Evolutionary conservation across 2,113 vertebrate species (phyloP).

Genomic region (Emydocephalus ijimae): DNA sequence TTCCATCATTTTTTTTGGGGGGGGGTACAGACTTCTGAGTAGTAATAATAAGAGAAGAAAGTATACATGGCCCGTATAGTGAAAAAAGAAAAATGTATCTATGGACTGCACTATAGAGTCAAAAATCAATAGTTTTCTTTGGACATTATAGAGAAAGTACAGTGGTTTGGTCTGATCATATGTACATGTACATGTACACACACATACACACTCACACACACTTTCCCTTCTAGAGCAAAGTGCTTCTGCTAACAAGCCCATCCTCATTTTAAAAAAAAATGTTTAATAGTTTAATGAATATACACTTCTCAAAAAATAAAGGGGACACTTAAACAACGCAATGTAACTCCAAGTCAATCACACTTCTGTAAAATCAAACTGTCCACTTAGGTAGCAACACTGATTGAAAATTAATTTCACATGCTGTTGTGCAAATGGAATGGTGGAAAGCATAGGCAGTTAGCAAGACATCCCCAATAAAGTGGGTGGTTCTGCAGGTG

Average conservation of each 20-base stretch:
- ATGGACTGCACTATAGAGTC: neutral
- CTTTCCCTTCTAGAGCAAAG: neutral
- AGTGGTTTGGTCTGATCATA: neutral
- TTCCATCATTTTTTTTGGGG: neutral
- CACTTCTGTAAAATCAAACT: too few relatives aligned
- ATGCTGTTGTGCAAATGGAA: too few relatives aligned
- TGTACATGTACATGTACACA: neutral
- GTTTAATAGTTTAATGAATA: too few relatives aligned
- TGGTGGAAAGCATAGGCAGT: too few relatives aligned
- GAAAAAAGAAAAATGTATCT: neutral
- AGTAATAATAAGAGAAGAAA: neutral
- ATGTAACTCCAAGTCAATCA: too few relatives aligned
- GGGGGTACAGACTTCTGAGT: neutral
- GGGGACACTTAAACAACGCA: too few relatives aligned
- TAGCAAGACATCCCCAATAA: too few relatives aligned
- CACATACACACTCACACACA: neutral
- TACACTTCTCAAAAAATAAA: too few relatives aligned
- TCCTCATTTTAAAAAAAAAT: neutral
- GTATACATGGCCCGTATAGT: neutral
- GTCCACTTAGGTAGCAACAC: too few relatives aligned
- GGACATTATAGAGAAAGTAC: conserved; percentile 17
- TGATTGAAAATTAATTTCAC: too few relatives aligned
- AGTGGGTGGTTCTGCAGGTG: too few relatives aligned
- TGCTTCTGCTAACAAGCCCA: neutral
- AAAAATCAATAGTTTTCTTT: neutral